phyloP scores from a whole-genome alignment of 2,113 vertebrate genomes.

The Astur gentilis region DNA sequence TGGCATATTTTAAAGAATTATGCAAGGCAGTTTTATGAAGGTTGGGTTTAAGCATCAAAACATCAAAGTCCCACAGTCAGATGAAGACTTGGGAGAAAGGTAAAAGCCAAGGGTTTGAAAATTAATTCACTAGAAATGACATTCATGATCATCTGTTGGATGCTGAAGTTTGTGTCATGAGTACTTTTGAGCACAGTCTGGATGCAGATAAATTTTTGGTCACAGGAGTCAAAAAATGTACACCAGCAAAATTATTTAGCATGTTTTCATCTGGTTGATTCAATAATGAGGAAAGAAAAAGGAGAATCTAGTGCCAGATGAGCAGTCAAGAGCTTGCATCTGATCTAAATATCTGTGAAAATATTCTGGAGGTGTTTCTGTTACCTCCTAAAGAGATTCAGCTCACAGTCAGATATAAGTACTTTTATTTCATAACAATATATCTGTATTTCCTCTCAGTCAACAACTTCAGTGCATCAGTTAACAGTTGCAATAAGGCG shows the following conservation, averaged over 20 bases:
- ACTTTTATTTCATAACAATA: not conserved
- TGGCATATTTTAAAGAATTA: not conserved
- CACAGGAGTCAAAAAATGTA: not conserved
- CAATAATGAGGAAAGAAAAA: not conserved
- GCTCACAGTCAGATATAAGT: not conserved
- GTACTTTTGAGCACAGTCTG: not conserved
- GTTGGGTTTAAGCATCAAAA: not conserved
- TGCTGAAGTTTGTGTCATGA: not conserved
- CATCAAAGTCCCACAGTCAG: not conserved
- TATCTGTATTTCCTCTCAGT: not conserved
- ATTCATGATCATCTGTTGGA: not conserved
- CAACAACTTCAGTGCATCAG: not conserved
- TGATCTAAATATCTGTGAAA: not conserved
- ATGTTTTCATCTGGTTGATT: not conserved
- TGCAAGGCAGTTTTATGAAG: not conserved
- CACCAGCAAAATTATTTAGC: not conserved
- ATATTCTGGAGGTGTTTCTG: not conserved
- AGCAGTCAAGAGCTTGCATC: not conserved
- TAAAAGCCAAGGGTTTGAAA: not conserved
- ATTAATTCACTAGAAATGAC: not conserved
- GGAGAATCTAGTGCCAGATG: not conserved
- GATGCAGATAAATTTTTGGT: not conserved
- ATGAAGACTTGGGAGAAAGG: not conserved
- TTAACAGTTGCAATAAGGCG: not conserved
- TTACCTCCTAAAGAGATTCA: not conserved